Evolutionary conservation across 2,888 invertebrate genomes (phyloP).

Genomic region (Ectemnius continuus): DNA sequence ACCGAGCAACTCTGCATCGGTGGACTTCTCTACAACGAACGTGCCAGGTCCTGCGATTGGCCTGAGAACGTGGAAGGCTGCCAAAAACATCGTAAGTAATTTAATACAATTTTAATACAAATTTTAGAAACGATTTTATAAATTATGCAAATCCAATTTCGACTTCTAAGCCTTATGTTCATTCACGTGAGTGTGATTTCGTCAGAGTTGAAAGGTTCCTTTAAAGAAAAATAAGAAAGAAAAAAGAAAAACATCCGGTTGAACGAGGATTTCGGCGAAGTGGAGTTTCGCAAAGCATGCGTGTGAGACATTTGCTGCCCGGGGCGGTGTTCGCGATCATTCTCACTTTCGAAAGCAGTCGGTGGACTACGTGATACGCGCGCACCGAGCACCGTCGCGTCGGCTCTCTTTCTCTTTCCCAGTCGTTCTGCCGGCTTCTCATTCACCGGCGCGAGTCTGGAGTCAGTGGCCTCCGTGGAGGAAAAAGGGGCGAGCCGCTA

Average conservation of each 20-base stretch:
- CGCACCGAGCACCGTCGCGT: slow-evolving; percentile 16
- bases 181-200: not conserved
- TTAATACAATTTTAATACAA: not conserved
- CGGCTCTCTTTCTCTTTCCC: slow-evolving; percentile 5
- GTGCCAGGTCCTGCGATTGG: slow-evolving; percentile 95
- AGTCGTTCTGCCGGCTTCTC: slow-evolving; percentile 12
- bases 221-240: too few species aligned
- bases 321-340: slow-evolving; percentile 45
- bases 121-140: not conserved
- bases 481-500: slow-evolving; percentile 57
- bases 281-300: not conserved
- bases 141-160: too few species aligned
- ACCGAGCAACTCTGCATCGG: slow-evolving; percentile 95
- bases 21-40: slow-evolving; percentile 93
- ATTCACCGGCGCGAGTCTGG: slow-evolving; percentile 14
- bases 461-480: slow-evolving; percentile 59
- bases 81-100: slow-evolving; percentile 93
- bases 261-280: not conserved
- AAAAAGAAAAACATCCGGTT: too few species aligned
- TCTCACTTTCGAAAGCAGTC: slow-evolving; percentile 61
- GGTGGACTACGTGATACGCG: slow-evolving; percentile 11
- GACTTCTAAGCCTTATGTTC: too few species aligned
- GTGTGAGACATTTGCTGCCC: slow-evolving; percentile 1
- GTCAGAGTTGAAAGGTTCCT: not conserved
- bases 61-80: slow-evolving; percentile 96